Evolutionary conservation across 2,888 invertebrate species (phyloP), one percentile per base, ranked within the genome.

Genomic region (Pollenia angustigena): DNA sequence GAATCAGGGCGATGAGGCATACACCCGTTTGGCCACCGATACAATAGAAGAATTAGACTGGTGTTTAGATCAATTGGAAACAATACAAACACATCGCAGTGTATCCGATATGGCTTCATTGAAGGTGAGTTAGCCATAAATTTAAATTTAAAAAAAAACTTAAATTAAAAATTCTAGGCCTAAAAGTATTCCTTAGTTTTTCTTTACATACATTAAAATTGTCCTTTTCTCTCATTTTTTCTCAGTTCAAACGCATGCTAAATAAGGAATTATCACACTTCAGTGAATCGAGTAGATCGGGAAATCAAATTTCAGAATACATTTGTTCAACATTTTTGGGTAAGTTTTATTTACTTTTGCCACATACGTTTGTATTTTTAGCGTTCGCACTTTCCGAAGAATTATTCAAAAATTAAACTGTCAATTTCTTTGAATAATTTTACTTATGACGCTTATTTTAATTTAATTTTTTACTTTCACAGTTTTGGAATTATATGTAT

Each of bases 41-140:
- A 99, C 99, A 64, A 96, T 99, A 94, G 99, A 99, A 93, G 99
- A 99, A 94, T 95, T 99, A 94, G 99, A 99, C 94, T 99, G 99
- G 99, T 99, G 99, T 94, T 95, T 99, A 94, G 99, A 99, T 95
- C 99, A 99, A 95, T 95, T 99, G 94, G 99, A 99, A 95, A 99
- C 99, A 89, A 99, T 99, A 94, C 99, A 99, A 95, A 99, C 99
- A 87, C 99, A 99, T 94, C 97, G 99, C 93, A 99, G 99, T 91
- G 99, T 99, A 91, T 99, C 98, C 88, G 99, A 99, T 94, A 99
- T 99, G 99, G 99, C 99, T 92, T 99, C 99, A 90, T 96, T 98
- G 92, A 99, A 99, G 97, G 99, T 99, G 94, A 94, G 90, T 76
- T 52, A 0, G 56, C 23, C 23, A 44, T 23, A 12, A 18, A 48